Conservation (phyloP, 2,888 invertebrate genomes). For the Theristus sp. region DNA sequence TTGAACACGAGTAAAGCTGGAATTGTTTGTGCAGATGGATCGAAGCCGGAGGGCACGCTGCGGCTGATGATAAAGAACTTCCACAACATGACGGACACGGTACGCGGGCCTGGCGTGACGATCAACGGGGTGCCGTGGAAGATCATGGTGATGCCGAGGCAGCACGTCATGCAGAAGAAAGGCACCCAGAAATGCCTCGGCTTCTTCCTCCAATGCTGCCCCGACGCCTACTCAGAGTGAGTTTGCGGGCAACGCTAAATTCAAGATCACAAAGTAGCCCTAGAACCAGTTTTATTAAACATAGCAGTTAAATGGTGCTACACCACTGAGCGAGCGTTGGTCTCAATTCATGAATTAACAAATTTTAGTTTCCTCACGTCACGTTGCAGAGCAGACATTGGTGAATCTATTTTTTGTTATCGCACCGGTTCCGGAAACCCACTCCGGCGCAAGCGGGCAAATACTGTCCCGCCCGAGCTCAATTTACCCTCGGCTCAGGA, state of each 20-base stretch:
- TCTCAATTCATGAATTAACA: too few relatives aligned
- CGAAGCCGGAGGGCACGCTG: conserved; percentile 67
- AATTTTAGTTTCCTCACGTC: too few relatives aligned
- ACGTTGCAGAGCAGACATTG: too few relatives aligned
- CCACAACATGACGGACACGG: conserved; percentile 57
- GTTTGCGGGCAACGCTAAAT: conserved; percentile 8
- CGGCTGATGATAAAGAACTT: conserved; percentile 69
- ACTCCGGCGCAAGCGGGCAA: too few relatives aligned
- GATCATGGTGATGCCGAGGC: conserved; percentile 31
- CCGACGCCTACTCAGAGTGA: conserved; percentile 75
- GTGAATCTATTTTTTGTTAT: too few relatives aligned
- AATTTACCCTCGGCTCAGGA: too few relatives aligned
- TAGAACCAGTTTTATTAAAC: conserved; percentile 5
- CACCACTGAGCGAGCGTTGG: too few relatives aligned
- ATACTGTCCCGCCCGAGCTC: too few relatives aligned
- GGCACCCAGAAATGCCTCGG: conserved; percentile 34
- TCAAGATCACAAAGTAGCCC: neutral
- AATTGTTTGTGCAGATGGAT: neutral
- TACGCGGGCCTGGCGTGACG: conserved; percentile 72
- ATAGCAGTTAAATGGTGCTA: too few relatives aligned
- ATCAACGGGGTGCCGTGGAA: conserved; percentile 86
- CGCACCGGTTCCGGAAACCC: too few relatives aligned
- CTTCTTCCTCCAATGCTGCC: conserved; percentile 72
- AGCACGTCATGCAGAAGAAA: conserved; percentile 29
- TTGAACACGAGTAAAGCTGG: too few relatives aligned